Evolutionary conservation across 2,888 invertebrate species (phyloP).

Genomic region (Drosophila formosana): DNA sequence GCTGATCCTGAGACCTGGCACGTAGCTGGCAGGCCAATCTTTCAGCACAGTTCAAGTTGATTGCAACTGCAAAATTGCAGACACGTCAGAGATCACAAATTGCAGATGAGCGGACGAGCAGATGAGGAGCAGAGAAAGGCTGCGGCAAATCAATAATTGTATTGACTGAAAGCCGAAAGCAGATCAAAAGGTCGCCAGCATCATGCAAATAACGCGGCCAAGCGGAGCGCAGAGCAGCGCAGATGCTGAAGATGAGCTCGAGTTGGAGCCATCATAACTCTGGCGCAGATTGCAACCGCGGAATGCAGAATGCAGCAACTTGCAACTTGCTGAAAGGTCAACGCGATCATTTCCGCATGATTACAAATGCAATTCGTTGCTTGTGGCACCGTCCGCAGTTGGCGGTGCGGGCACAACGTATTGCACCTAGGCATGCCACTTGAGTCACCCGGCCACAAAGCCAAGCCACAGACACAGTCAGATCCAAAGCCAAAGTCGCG

Average conservation of each 20-base stretch:
- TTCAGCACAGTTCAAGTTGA: constrained; percentile 66
- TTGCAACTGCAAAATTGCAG: constrained; percentile 58
- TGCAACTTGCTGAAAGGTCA: constrained; percentile 82
- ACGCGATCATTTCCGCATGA: constrained; percentile 84
- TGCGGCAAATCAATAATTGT: constrained; percentile 76
- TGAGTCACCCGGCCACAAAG: constrained; percentile 34
- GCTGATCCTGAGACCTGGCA: constrained; percentile 47
- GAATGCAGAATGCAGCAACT: constrained; percentile 56
- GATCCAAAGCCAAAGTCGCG: background rate
- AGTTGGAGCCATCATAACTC: constrained; percentile 46
- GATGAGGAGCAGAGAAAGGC: constrained; percentile 54
- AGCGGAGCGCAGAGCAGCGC: background rate
- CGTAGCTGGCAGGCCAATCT: constrained; percentile 58
- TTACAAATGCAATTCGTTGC: constrained; percentile 75
- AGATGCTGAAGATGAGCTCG: constrained; percentile 9
- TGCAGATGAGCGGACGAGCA: constrained; percentile 47
- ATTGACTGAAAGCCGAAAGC: constrained; percentile 72
- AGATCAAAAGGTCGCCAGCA: constrained; percentile 80
- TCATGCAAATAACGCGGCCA: constrained; percentile 61
- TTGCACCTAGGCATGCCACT: constrained; percentile 44
- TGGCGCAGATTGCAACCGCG: constrained; percentile 32
- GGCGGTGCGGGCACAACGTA: constrained; percentile 19
- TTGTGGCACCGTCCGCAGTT: constrained; percentile 25
- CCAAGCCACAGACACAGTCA: background rate
- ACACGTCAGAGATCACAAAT: constrained; percentile 65